Evolutionary conservation across 1,140 invertebrate species (phyloP), one percentile per base, ranked within the genome.

Genomic region (Lethrus apterus): DNA sequence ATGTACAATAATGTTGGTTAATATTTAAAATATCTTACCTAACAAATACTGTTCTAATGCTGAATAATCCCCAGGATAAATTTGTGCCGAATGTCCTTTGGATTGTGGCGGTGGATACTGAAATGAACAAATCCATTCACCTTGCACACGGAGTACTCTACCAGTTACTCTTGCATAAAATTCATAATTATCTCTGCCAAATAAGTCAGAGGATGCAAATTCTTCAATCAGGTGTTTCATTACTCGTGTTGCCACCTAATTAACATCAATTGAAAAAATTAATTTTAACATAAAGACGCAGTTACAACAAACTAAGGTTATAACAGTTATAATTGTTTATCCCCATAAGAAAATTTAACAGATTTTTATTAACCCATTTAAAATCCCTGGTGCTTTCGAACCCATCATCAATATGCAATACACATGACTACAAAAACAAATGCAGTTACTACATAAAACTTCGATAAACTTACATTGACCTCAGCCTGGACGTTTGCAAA

Each of bases 191-290:
- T 94, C 86, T 33, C 87, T 79, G 2, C 93, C 93, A 70, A 98
- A 98, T 38, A 98, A 76, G 68, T 95, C 89, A 33, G 86, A 88
- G 19, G 89, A 84, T 32, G 92, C 93, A 77, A 98, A 98, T 68
- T 96, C 91, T 68, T 97, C 92, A 59, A 98, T 97, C 60, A 93
- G 81, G 70, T 86, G 91, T 66, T 94, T 90, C 81, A 96, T 94
- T 31, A 94, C 88, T 55, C 86, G 80, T 10, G 91, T 93, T 42
- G 92, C 89, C 62, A 91, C 84, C 89, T 93, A 64, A 34, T 36
- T 2, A 18, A 4, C 33, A 14, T 40, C 18, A 11, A 17, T 9
- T 21, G 7, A 40, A 40, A 3, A 38, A 40, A 40, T n/a, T n/a
- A n/a, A n/a, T n/a, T n/a, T n/a, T n/a, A n/a, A n/a, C n/a, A n/a